Evolutionary conservation across 2,113 vertebrate species (phyloP), one percentile per base, ranked within the genome.

Genomic region (Eudyptes chrysolophus): DNA sequence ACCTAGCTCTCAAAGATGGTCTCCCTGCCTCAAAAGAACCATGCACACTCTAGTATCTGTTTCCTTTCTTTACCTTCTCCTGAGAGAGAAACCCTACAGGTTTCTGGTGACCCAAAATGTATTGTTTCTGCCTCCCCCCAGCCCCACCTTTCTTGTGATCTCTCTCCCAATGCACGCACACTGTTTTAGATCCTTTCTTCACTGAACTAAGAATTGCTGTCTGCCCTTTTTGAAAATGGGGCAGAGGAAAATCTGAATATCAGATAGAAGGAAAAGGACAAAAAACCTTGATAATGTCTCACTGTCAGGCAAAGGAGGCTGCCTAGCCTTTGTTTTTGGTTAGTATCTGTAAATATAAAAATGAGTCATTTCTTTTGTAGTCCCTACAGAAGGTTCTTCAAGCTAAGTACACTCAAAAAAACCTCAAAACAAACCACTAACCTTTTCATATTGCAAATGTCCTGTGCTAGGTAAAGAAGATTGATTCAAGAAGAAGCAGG

Each of bases 81-180:
- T 40, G 26, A 42, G 26, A 55, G 8, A 76, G 16, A 60, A 91
- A 49, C 7, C 11, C 20, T 54, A 16, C 49, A 89, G 38, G n/a
- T 6, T 42, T 92, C 57, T 38, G 30, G 44, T 61, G 34, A 70
- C 29, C 22, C 55, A 66, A 79, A 84, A 72, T 7, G 16, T 57
- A 3, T 0, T 11, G 51, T 49, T 78, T 74, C 42, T 3, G 6
- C 4, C 5, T 6, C 16, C 4, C 1, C 2, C 16, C 13, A 42
- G 42, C 5, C 15, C 8, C 5, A 4, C 21, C 19, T 44, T 58
- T 44, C 66, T 38, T 17, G 40, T 29, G 60, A 54, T 55, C 58
- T 75, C 74, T 48, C 34, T 76, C 51, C 42, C 36, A 54, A 0
- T 10, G 16, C 36, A 49, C 24, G 22, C 24, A 57, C 22, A 16